Base-by-base conservation (phyloP, 1,140 invertebrate genomes). In the Rhagoletis pomonella region DNA sequence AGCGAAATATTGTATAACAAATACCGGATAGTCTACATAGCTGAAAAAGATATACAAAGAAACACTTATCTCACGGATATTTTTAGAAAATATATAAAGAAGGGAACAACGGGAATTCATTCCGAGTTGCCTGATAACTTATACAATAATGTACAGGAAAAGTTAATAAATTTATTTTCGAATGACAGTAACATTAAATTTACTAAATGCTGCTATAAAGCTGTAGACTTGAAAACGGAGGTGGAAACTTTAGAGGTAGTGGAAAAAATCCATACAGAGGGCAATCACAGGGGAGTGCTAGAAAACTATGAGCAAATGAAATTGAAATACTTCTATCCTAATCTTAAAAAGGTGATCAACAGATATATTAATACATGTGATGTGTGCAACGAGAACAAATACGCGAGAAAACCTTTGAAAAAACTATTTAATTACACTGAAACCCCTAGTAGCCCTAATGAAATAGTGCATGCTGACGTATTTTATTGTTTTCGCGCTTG, bases 371-470 rank as follows among this genome's bases (percentile, higher is more conserved):
- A 85, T 60, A 58, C 12, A 55, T 85, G 81, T 55, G 55, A 58
- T 17, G 29, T 81, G 65, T 29, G 29, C 29, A 29, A 29, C 29
- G 29, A 29, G 29, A 29, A 29, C 29, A 29, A 29, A 29, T 29
- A 29, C 29, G 29, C 29, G 29, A 29, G 29, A 29, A 29, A 29
- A 29, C 29, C 29, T 29, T 29, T 29, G 10, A 85, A 69, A 62
- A 67, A 62, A 39, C 84, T 65, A 10, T 85, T 85, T 85, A 44
- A 62, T 55, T 3, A 59, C 17, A 87, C 87, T 4, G 87, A 85
- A 67, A 85, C 81, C 10, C 81, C 81, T 14, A 67, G 39, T 2
- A 69, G 4, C 6, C 47, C 81, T 50, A 85, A 87, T 59, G 60
- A 85, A 87, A 87, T 87, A 29, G 29, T 29, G 29, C 29, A 29